A percentile compares a stretch with the other conserved stretches of the same genome.
phyloP scores from a whole-genome alignment of 2,888 invertebrate genomes.

The Spatulosminthurus flaviceps region DNA sequence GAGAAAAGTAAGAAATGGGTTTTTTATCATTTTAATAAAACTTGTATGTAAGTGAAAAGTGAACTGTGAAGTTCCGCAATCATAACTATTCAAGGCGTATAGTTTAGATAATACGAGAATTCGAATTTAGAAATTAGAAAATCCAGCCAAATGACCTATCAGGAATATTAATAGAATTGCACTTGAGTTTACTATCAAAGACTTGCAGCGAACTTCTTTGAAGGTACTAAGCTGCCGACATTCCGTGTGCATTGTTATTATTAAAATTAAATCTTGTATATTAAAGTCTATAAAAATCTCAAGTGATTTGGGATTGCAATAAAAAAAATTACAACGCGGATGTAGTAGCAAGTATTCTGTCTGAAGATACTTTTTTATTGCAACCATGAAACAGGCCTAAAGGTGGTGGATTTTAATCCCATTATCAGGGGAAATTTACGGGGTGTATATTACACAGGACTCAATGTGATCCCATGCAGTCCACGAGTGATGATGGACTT shows the following conservation, averaged over 20 bases:
- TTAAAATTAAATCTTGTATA: not conserved
- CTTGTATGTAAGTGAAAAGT: no score
- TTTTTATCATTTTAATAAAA: no score
- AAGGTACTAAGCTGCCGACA: no score
- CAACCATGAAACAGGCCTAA: not conserved
- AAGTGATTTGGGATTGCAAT: not conserved
- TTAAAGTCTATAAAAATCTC: not conserved
- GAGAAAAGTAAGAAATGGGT: no score
- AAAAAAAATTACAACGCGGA: not conserved
- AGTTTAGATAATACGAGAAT: no score
- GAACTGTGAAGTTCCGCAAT: no score
- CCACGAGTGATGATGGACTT: not conserved
- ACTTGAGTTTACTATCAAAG: no score
- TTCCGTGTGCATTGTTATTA: not conserved
- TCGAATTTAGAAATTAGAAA: no score
- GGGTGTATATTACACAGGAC: not conserved
- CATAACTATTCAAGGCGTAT: no score
- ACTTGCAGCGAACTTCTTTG: no score
- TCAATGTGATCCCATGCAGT: not conserved
- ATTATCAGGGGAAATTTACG: not conserved
- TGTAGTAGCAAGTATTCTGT: not conserved
- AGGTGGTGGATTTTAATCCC: not conserved
- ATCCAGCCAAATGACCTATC: no score
- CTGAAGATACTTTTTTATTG: not conserved
- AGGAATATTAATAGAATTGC: no score